Conservation (phyloP, 2,113 vertebrate species). For the Eira barbara region DNA sequence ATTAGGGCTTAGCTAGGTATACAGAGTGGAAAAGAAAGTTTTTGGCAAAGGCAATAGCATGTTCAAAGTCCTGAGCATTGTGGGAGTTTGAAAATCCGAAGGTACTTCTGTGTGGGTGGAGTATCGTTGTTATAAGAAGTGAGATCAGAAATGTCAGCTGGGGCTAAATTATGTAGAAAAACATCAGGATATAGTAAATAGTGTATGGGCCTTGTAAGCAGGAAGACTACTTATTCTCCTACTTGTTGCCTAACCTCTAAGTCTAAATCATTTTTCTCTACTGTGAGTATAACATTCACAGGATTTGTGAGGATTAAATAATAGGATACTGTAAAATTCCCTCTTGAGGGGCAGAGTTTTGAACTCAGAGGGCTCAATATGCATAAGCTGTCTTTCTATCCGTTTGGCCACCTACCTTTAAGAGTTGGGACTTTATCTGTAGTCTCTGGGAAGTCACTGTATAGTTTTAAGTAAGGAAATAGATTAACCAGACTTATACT, state of each 20-base stretch:
- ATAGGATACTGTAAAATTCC: background rate
- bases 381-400: background rate
- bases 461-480: slow-evolving; percentile 16
- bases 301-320: background rate
- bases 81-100: background rate
- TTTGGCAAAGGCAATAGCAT: background rate
- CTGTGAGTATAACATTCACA: background rate
- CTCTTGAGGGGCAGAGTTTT: background rate
- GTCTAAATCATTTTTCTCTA: background rate
- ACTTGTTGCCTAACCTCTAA: background rate
- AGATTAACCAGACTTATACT: background rate
- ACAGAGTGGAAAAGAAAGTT: background rate
- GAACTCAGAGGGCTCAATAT: background rate
- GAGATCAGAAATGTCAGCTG: background rate
- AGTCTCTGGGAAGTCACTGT: background rate
- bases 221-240: background rate
- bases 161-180: background rate
- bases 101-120: background rate
- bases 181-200: background rate
- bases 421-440: background rate
- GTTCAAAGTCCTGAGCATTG: background rate
- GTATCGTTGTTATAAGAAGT: background rate
- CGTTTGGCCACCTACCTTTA: background rate
- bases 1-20: background rate
- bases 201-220: background rate